These are phyloP conservation scores for Tinea trinotella DNA, from an alignment of 2,888 invertebrate species.

Conservation along the genomic window DNA sequence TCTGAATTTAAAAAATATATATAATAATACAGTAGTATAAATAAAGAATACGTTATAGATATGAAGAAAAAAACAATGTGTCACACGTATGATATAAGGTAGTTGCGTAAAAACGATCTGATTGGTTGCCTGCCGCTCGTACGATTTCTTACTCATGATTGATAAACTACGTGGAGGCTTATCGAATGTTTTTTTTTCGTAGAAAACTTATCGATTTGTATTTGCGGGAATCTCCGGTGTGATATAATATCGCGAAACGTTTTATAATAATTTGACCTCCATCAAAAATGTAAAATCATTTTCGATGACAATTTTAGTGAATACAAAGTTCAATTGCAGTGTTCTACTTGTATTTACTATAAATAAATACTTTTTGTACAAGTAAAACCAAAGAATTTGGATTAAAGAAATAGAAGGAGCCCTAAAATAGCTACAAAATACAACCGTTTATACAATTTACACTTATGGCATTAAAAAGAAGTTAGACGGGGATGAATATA, in stretches of 20 bases:
- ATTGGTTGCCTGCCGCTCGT: conserved; percentile 4
- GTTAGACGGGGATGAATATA: too few species aligned
- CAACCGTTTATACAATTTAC: too few species aligned
- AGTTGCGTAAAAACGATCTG: background rate
- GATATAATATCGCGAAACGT: background rate
- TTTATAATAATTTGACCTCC: background rate
- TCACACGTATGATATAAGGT: background rate
- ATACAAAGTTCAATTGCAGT: too few species aligned
- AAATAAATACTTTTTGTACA: too few species aligned
- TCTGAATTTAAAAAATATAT: too few species aligned
- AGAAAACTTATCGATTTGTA: background rate
- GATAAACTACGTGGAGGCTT: conserved; percentile 2
- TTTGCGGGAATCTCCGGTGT: background rate
- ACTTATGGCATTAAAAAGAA: too few species aligned
- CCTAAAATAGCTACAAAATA: too few species aligned
- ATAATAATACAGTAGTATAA: background rate
- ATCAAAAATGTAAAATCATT: too few species aligned
- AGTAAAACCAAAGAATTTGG: too few species aligned
- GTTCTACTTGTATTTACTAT: too few species aligned
- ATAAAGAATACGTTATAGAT: background rate
- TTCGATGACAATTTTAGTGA: too few species aligned
- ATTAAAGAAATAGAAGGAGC: too few species aligned
- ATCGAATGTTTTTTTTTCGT: conserved; percentile 1
- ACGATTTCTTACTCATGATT: conserved; percentile 12
- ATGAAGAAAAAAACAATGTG: background rate